Conservation (phyloP, 2,888 invertebrate genomes). For the Leistus spinibarbis region DNA sequence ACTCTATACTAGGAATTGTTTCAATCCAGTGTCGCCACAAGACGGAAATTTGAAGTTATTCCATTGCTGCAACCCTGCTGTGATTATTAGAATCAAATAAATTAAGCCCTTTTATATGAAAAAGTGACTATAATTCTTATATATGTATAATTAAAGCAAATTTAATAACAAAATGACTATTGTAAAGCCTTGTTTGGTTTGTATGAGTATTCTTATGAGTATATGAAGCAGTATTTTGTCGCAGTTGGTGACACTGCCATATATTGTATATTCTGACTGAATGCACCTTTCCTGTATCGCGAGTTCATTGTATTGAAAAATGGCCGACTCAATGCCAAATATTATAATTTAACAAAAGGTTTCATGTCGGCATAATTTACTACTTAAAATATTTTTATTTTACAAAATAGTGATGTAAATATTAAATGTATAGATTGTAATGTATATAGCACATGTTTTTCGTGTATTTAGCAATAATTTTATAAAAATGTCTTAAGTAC, state of each 20-base stretch:
- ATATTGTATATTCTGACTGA: not conserved
- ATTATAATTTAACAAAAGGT: slow-evolving; percentile 39
- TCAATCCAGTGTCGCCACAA: too few relatives aligned
- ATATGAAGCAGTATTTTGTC: not conserved
- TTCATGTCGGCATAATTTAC: slow-evolving; percentile 37
- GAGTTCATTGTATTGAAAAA: slow-evolving; percentile 38
- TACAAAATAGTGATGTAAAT: slow-evolving; percentile 33
- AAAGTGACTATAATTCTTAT: too few relatives aligned
- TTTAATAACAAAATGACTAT: too few relatives aligned
- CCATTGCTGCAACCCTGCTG: too few relatives aligned
- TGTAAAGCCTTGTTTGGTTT: too few relatives aligned
- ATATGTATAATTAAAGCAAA: too few relatives aligned
- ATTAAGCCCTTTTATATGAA: not conserved
- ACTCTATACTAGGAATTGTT: too few relatives aligned
- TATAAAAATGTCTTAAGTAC: slow-evolving; percentile 30
- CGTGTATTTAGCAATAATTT: slow-evolving; percentile 26
- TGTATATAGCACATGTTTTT: slow-evolving; percentile 30
- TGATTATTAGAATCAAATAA: not conserved
- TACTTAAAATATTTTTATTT: slow-evolving; percentile 37
- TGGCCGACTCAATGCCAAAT: slow-evolving; percentile 40
- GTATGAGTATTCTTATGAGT: too few relatives aligned
- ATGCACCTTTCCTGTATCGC: not conserved
- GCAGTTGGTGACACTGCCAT: not conserved
- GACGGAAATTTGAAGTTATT: too few relatives aligned
- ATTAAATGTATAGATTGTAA: slow-evolving; percentile 29